phyloP scores from a whole-genome alignment of 92 coral and sea anemone species.

The Micromussa lordhowensis region DNA sequence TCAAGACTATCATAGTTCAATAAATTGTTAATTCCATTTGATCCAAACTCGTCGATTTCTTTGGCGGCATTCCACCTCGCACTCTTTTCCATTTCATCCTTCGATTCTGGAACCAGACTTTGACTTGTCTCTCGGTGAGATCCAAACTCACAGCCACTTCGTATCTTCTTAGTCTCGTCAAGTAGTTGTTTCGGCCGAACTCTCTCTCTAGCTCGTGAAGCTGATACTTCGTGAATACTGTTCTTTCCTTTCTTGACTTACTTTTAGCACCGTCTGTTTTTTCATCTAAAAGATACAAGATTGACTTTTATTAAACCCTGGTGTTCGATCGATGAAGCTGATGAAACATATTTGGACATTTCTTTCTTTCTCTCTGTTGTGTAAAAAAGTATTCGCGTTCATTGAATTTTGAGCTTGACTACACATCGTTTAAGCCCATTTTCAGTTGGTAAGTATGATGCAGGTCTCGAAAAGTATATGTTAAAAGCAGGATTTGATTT shows the following conservation, averaged over 20 bases:
- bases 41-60: conserved; percentile 42
- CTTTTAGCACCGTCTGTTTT: conserved; percentile 68
- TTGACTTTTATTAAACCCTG: background rate
- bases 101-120: conserved; percentile 92
- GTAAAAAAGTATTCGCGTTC: too few species aligned
- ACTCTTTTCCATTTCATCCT: conserved; percentile 90
- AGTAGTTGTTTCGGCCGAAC: conserved; percentile 81
- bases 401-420: too few species aligned
- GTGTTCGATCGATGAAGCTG: too few species aligned
- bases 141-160: conserved; percentile 85
- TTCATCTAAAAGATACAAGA: conserved; percentile 37
- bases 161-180: conserved; percentile 81
- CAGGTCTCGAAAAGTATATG: too few species aligned
- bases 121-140: conserved; percentile 84
- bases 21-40: conserved; percentile 51
- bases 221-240: conserved; percentile 87
- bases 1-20: conserved; percentile 8
- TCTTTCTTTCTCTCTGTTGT: background rate
- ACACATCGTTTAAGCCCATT: too few species aligned
- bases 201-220: conserved; percentile 79
- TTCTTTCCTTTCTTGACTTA: conserved; percentile 82
- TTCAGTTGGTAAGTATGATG: too few species aligned
- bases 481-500: too few species aligned
- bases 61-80: conserved; percentile 75
- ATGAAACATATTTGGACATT: too few species aligned